phyloP scores from a whole-genome alignment of 1,140 invertebrate species.

The Ceratina japonica region DNA sequence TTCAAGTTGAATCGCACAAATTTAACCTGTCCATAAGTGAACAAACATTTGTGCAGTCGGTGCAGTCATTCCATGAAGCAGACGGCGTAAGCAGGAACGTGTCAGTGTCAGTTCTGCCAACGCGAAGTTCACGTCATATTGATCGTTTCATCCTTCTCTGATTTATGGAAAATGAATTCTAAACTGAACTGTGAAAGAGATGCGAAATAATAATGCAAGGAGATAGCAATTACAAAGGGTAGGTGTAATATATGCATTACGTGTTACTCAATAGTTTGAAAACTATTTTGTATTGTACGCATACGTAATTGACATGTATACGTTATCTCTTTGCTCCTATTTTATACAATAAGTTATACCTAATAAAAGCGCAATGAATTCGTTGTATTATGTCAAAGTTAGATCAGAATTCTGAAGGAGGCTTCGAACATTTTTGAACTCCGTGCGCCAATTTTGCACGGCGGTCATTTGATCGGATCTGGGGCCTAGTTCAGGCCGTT shows the following conservation, averaged over 20 bases:
- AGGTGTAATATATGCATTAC: too few relatives aligned
- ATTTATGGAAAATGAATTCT: background rate
- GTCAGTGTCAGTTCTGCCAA: constrained; percentile 30
- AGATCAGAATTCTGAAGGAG: too few relatives aligned
- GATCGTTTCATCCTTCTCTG: background rate
- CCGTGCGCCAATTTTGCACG: background rate
- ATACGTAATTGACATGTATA: too few relatives aligned
- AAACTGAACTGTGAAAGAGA: background rate
- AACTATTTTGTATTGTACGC: too few relatives aligned
- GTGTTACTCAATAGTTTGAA: too few relatives aligned
- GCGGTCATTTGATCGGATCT: background rate
- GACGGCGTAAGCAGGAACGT: constrained; percentile 21
- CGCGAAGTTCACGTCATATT: background rate
- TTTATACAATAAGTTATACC: too few relatives aligned
- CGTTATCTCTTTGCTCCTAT: too few relatives aligned
- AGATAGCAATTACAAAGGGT: too few relatives aligned
- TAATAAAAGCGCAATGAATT: too few relatives aligned
- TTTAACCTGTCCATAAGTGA: constrained; percentile 54
- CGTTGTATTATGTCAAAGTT: too few relatives aligned
- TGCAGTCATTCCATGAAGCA: constrained; percentile 15
- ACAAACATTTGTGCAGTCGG: constrained; percentile 27
- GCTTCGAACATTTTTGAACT: background rate
- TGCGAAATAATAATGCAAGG: too few relatives aligned
- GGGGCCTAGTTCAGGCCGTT: constrained; percentile 43
- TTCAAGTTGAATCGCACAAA: constrained; percentile 29